phyloP scores from a whole-genome alignment of 92 coral and sea anemone genomes.

The Umimayanthus chanpuru region DNA sequence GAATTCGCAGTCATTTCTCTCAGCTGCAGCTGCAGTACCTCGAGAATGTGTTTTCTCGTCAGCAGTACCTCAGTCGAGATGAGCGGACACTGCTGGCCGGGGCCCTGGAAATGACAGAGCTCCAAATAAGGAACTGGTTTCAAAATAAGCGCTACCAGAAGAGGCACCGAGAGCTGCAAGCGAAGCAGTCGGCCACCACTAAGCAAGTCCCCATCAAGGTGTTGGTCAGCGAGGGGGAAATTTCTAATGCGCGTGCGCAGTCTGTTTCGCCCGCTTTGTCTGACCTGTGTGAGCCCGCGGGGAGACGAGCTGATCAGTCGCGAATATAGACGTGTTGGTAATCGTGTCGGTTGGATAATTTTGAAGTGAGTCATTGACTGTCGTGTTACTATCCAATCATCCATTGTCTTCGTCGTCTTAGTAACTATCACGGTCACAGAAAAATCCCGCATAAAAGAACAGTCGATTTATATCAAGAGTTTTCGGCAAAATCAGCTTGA shows the following conservation, averaged over 20 bases:
- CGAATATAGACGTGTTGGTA: conserved; percentile 17
- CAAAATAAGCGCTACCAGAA: conserved; percentile 85
- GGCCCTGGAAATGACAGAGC: conserved; percentile 93
- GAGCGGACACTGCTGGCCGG: conserved; percentile 81
- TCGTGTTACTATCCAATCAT: not conserved
- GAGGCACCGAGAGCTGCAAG: conserved; percentile 70
- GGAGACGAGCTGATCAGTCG: not conserved
- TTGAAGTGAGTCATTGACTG: not conserved
- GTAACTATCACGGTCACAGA: not conserved
- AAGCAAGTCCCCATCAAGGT: conserved; percentile 87
- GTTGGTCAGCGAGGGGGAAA: conserved; percentile 54
- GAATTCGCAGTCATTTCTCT: conserved; percentile 90
- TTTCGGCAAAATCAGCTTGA: too few species aligned
- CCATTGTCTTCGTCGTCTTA: not conserved
- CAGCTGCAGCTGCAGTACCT: conserved; percentile 86
- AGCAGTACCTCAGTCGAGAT: conserved; percentile 89
- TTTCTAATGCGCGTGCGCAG: conserved; percentile 8
- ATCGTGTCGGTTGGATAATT: not conserved
- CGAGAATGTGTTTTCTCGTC: conserved; percentile 81
- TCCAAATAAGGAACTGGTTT: conserved; percentile 90
- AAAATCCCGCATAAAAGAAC: too few species aligned
- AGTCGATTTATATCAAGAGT: too few species aligned
- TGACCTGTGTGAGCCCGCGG: conserved; percentile 3
- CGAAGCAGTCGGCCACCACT: conserved; percentile 35
- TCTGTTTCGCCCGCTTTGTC: not conserved